These are phyloP conservation scores for Saccopteryx leptura DNA, from an alignment of 2,113 vertebrate genomes.

Conservation along the genomic window DNA sequence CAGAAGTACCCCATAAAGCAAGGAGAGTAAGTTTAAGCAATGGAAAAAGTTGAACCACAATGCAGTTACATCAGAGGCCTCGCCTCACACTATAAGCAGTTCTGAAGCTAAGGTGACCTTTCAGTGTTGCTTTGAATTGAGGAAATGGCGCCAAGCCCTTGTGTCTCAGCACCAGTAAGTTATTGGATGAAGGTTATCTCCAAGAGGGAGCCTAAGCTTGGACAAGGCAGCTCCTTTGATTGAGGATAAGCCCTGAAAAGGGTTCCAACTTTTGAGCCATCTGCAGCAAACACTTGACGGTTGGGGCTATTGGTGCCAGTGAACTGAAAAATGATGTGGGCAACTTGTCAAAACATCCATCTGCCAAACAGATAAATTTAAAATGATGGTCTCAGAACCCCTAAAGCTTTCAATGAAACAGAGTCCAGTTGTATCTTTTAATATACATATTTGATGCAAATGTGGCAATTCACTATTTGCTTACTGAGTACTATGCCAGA, in stretches of 20 bases:
- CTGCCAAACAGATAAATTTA: background rate
- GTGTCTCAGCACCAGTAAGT: rapidly evolving
- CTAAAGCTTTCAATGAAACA: background rate
- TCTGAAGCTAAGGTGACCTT: background rate
- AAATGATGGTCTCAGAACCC: background rate
- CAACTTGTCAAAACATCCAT: background rate
- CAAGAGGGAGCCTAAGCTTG: background rate
- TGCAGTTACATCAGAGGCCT: background rate
- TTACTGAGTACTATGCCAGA: background rate
- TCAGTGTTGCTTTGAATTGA: background rate
- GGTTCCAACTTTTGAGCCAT: background rate
- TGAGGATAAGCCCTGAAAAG: background rate
- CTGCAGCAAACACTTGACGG: background rate
- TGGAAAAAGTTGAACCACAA: background rate
- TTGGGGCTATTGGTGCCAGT: background rate
- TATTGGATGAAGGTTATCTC: background rate
- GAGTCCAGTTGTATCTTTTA: background rate
- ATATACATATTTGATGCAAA: constrained; percentile 13
- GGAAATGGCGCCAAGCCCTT: background rate
- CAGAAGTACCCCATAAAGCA: background rate
- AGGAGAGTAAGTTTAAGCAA: background rate
- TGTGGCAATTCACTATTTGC: background rate
- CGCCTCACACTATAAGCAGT: background rate
- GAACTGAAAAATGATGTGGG: background rate
- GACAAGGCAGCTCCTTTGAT: background rate